These are phyloP conservation scores for Erythrocercus mccallii DNA, from an alignment of 2,113 vertebrate species.

Conservation along the genomic window DNA sequence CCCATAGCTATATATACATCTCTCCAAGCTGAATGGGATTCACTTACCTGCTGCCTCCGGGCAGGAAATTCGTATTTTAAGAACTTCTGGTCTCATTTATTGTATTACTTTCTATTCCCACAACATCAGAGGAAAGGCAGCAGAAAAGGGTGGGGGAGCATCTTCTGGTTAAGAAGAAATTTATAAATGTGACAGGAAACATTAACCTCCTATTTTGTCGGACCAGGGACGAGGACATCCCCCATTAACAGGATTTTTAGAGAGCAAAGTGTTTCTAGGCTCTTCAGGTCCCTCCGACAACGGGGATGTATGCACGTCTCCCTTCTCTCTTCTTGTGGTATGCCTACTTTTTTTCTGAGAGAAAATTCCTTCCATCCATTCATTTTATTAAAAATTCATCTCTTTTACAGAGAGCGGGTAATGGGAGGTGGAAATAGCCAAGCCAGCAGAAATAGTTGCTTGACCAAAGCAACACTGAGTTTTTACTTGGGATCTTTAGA, in stretches of 20 bases:
- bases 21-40: neutral
- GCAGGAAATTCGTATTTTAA: slow-evolving; percentile 64
- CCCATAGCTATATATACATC: neutral
- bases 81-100: slow-evolving; percentile 66
- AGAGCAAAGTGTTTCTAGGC: neutral
- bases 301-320: neutral
- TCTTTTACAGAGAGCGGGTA: fast-evolving
- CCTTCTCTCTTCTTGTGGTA: neutral
- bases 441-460: neutral
- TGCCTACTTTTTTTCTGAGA: neutral
- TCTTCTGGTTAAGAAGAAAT: slow-evolving; percentile 4
- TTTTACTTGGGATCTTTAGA: neutral
- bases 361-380: slow-evolving; percentile 13
- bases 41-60: slow-evolving; percentile 66
- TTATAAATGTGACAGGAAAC: slow-evolving; percentile 23
- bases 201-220: slow-evolving; percentile 19
- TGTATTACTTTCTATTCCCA: slow-evolving; percentile 71
- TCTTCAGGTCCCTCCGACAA: neutral
- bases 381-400: slow-evolving; percentile 5
- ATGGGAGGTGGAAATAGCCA: neutral
- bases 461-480: neutral
- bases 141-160: neutral
- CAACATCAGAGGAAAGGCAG: slow-evolving; percentile 63
- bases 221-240: neutral
- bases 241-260: neutral